Evolutionary conservation across 2,113 vertebrate genomes (phyloP).

Genomic region (Ascaphus truei): DNA sequence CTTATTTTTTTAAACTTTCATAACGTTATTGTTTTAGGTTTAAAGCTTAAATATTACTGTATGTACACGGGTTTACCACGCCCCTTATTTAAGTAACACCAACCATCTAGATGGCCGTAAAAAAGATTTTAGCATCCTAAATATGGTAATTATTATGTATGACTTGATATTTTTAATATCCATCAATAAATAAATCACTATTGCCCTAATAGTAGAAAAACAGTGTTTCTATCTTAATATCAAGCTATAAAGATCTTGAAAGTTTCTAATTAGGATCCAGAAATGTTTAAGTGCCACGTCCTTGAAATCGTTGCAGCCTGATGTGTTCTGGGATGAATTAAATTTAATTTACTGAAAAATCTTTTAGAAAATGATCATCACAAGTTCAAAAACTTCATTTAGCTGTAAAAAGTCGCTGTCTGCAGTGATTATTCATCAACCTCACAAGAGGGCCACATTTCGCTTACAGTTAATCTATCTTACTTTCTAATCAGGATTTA

Average conservation of each 20-base stretch:
- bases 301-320: slow-evolving; percentile 7
- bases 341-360: slow-evolving; percentile 7
- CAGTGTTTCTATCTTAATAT: background rate
- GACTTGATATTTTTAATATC: too few species aligned
- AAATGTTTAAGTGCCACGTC: slow-evolving; percentile 22
- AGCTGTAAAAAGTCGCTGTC: slow-evolving; percentile 11
- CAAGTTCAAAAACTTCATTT: slow-evolving; percentile 14
- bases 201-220: too few species aligned
- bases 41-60: too few species aligned
- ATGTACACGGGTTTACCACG: too few species aligned
- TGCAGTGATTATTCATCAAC: background rate
- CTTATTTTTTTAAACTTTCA: too few species aligned
- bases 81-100: too few species aligned
- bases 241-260: background rate
- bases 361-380: slow-evolving; percentile 20
- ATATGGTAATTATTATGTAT: too few species aligned
- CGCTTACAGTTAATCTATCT: slow-evolving; percentile 9
- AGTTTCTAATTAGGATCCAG: slow-evolving; percentile 4
- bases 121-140: too few species aligned
- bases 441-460: background rate
- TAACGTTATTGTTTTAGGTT: too few species aligned
- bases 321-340: background rate
- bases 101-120: too few species aligned
- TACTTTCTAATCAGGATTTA: slow-evolving; percentile 9
- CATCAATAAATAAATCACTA: too few species aligned